Conservation (phyloP, 2,888 invertebrate species). For the Rhingia campestris region DNA sequence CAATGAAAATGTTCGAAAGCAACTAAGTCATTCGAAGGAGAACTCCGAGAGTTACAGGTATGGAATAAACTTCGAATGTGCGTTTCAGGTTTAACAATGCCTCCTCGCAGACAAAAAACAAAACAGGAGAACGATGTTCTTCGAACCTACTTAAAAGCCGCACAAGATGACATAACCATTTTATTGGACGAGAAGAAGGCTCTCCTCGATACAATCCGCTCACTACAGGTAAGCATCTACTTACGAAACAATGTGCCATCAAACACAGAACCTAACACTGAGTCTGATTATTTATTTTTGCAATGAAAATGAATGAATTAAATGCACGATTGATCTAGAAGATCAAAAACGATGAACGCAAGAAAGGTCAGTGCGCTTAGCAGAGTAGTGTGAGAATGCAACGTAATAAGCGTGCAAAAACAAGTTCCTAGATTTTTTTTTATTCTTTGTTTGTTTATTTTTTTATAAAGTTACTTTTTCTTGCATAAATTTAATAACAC, state of each 20-base stretch:
- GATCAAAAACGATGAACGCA: constrained; percentile 61
- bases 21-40: constrained; percentile 84
- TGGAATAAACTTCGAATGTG: background rate
- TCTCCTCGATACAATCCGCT: constrained; percentile 87
- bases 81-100: background rate
- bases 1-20: constrained; percentile 86
- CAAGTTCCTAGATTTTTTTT: background rate
- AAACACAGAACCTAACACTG: constrained; percentile 62
- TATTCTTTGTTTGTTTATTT: constrained; percentile 3
- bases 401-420: constrained; percentile 15
- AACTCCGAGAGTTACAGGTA: constrained; percentile 84
- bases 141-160: constrained; percentile 85
- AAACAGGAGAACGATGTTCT: constrained; percentile 86
- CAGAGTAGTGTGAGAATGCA: constrained; percentile 42
- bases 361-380: constrained; percentile 69
- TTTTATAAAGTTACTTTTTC: constrained; percentile 3
- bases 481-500: background rate
- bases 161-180: constrained; percentile 89
- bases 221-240: constrained; percentile 85
- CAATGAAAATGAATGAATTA: constrained; percentile 54
- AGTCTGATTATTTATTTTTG: constrained; percentile 62
- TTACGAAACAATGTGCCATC: constrained; percentile 10
- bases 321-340: constrained; percentile 37
- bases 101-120: constrained; percentile 79
- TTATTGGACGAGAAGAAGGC: constrained; percentile 89